Evolutionary conservation across 2,113 vertebrate species (phyloP).

Genomic region (Amblyopsis rosae): DNA sequence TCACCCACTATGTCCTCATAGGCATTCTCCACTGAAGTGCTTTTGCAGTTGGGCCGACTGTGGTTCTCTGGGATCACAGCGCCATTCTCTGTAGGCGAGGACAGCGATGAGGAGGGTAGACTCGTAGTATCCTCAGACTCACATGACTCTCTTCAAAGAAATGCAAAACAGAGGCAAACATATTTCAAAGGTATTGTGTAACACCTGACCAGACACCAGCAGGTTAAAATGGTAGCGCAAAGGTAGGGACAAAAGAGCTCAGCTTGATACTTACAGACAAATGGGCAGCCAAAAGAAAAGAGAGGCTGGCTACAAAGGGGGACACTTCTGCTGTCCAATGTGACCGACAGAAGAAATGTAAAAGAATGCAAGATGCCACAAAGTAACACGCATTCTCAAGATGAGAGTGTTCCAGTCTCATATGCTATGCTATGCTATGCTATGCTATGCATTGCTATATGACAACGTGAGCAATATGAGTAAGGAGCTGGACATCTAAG

Average conservation of each 20-base stretch:
- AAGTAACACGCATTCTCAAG: conserved; percentile 17
- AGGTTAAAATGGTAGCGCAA: neutral
- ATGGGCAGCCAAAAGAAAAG: conserved; percentile 19
- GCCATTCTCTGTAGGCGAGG: conserved; percentile 92
- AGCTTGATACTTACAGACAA: conserved; percentile 16
- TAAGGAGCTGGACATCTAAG: too few relatives aligned
- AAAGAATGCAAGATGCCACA: conserved; percentile 4
- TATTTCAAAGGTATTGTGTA: conserved; percentile 18
- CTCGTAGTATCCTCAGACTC: conserved; percentile 91
- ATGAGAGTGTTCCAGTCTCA: conserved; percentile 17
- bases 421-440: neutral
- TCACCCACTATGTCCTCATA: conserved; percentile 99
- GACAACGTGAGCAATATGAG: conserved; percentile 8
- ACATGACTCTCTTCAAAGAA: conserved; percentile 85
- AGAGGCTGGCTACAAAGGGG: conserved; percentile 41
- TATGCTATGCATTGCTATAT: neutral
- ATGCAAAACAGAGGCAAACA: conserved; percentile 9
- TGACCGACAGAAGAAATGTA: conserved; percentile 10
- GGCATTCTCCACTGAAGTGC: conserved; percentile 97
- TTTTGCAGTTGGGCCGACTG: conserved; percentile 88
- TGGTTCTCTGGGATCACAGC: conserved; percentile 77
- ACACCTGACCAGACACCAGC: neutral
- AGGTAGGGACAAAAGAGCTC: neutral
- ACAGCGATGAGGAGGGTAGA: conserved; percentile 84
- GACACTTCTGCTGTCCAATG: conserved; percentile 23